Percentiles rank a stretch among this genome's conserved stretches.
Evolutionary conservation across 1,140 invertebrate genomes (phyloP).

Genomic region (Sycobia sp.): DNA sequence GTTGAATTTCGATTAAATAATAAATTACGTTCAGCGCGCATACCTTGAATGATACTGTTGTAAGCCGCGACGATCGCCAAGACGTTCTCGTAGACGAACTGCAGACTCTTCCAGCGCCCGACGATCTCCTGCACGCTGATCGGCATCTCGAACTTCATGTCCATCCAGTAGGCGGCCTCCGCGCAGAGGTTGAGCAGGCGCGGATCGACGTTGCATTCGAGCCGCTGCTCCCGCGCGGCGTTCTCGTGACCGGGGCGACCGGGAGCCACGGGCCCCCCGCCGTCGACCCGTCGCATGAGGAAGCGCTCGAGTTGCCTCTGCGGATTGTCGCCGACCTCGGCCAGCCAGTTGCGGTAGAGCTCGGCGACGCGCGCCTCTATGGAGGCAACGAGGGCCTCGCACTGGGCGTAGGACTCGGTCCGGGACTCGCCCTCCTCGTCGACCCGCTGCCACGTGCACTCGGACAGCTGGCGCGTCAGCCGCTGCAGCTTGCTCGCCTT

Average conservation of each 20-base stretch:
- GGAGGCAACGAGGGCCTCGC: not conserved
- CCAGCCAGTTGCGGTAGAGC: conserved; percentile 70
- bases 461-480: not conserved
- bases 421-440: not conserved
- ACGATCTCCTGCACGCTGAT: conserved; percentile 67
- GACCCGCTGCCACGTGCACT: not conserved
- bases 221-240: conserved; percentile 55
- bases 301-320: conserved; percentile 70
- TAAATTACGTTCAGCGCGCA: no score
- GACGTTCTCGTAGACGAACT: conserved; percentile 75
- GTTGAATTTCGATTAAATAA: no score
- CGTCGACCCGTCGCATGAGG: conserved; percentile 73
- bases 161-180: conserved; percentile 74
- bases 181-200: conserved; percentile 66
- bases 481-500: conserved; percentile 67
- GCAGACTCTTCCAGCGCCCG: conserved; percentile 67
- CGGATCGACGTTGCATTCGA: conserved; percentile 81
- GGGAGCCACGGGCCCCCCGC: conserved; percentile 62
- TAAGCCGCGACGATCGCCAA: conserved; percentile 77
- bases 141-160: conserved; percentile 71
- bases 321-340: conserved; percentile 66
- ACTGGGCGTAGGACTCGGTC: not conserved
- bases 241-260: conserved; percentile 56
- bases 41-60: conserved; percentile 74
- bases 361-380: conserved; percentile 54